Percentiles rank a stretch among this genome's conserved stretches.
These are phyloP conservation scores for Ciconia boyciana DNA, from an alignment of 2,113 vertebrate species.

Conservation along the genomic window DNA sequence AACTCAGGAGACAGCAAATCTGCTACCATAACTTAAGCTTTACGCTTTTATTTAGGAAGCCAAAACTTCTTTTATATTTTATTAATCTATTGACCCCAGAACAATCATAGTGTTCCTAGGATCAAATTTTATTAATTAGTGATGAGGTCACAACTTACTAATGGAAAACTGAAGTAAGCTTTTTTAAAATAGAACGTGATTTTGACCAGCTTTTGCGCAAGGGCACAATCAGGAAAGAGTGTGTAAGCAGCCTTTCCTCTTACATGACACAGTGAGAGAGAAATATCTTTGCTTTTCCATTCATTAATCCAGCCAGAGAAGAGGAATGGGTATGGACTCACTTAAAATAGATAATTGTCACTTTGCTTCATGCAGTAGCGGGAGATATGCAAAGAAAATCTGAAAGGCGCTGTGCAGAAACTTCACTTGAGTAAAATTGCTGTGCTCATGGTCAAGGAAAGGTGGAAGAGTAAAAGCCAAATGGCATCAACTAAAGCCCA, in stretches of 20 bases:
- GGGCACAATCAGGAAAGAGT: background rate
- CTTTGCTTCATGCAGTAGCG: background rate
- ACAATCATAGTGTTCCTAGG: background rate
- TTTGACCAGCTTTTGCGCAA: background rate
- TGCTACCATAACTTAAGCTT: background rate
- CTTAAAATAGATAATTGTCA: background rate
- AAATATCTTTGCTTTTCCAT: background rate
- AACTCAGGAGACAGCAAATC: background rate
- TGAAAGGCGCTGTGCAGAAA: background rate
- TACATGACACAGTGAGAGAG: background rate
- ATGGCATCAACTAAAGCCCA: background rate
- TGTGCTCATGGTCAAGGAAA: background rate
- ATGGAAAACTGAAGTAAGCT: background rate
- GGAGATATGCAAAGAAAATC: background rate
- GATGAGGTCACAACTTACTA: background rate
- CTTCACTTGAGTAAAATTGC: background rate
- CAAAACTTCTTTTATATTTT: background rate
- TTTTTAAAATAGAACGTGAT: background rate
- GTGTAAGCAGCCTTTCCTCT: background rate
- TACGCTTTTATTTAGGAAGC: background rate
- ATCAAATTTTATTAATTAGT: background rate
- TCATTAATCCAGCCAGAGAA: background rate
- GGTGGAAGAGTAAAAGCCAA: background rate
- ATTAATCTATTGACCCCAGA: background rate
- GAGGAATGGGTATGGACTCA: background rate